Evolutionary conservation across 2,888 invertebrate genomes (phyloP).

Genomic region (Miltochrista miniata): DNA sequence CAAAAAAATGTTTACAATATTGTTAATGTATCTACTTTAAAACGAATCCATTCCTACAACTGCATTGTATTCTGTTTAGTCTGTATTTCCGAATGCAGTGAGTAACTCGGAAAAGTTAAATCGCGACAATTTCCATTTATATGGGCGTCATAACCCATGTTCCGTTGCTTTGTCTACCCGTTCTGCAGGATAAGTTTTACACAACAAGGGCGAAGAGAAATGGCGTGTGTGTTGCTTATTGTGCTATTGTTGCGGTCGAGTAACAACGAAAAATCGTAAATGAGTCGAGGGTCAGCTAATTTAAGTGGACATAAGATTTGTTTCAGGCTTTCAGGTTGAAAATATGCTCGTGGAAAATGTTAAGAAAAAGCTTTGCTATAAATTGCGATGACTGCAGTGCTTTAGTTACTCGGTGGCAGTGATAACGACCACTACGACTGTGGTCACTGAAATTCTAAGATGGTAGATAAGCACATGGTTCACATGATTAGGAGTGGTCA

Average conservation of each 20-base stretch:
- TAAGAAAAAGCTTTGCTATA: no score
- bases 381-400: no score
- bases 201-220: conserved; percentile 30
- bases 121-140: conserved; percentile 76
- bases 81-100: conserved; percentile 61
- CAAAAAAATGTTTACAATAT: neutral
- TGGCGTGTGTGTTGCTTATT: conserved; percentile 16
- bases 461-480: no score
- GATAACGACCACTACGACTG: no score
- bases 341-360: no score
- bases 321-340: no score
- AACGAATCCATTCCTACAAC: conserved; percentile 13
- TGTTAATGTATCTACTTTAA: neutral
- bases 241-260: conserved; percentile 3
- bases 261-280: conserved; percentile 1
- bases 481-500: no score
- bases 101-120: conserved; percentile 59
- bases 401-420: no score
- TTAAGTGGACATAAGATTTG: neutral
- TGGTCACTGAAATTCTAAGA: no score
- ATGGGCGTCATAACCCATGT: conserved; percentile 66
- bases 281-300: neutral
- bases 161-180: conserved; percentile 59
- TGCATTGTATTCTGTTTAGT: conserved; percentile 24
- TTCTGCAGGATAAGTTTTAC: conserved; percentile 30